Conservation (phyloP, 2,797 vertebrate genomes). For the Trichosurus vulpecula region DNA sequence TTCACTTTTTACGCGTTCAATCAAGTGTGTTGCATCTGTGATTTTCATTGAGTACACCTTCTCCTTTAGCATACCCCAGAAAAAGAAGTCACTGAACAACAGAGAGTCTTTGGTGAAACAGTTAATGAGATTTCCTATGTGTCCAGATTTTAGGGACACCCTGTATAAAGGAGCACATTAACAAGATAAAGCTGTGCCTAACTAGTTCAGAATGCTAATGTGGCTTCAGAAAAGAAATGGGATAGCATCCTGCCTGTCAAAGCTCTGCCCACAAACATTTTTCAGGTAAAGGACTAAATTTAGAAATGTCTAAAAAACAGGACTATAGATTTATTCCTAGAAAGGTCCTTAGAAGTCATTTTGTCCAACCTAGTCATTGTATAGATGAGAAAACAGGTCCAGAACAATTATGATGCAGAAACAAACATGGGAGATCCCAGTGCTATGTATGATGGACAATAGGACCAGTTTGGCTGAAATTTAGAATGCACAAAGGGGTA, state of each 20-base stretch:
- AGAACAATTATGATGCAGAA: neutral
- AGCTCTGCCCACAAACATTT: neutral
- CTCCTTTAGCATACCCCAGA: too few species aligned
- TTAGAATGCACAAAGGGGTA: neutral
- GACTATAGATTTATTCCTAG: neutral
- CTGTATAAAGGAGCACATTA: neutral
- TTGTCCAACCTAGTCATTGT: neutral
- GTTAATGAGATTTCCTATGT: too few species aligned
- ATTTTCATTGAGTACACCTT: too few species aligned
- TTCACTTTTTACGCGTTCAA: too few species aligned
- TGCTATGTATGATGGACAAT: neutral
- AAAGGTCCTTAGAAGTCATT: neutral
- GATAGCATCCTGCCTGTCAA: neutral
- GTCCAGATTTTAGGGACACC: too few species aligned
- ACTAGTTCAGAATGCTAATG: neutral
- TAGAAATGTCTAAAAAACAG: neutral
- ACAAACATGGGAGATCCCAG: neutral
- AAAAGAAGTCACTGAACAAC: too few species aligned
- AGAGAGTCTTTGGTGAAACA: too few species aligned
- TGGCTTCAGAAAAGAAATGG: neutral
- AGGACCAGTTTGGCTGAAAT: neutral
- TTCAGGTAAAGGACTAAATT: neutral
- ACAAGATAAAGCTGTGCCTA: neutral
- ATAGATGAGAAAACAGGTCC: neutral
- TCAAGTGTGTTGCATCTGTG: too few species aligned